These are phyloP conservation scores for Aramus guarauna DNA, from an alignment of 2,113 vertebrate genomes.

Conservation along the genomic window DNA sequence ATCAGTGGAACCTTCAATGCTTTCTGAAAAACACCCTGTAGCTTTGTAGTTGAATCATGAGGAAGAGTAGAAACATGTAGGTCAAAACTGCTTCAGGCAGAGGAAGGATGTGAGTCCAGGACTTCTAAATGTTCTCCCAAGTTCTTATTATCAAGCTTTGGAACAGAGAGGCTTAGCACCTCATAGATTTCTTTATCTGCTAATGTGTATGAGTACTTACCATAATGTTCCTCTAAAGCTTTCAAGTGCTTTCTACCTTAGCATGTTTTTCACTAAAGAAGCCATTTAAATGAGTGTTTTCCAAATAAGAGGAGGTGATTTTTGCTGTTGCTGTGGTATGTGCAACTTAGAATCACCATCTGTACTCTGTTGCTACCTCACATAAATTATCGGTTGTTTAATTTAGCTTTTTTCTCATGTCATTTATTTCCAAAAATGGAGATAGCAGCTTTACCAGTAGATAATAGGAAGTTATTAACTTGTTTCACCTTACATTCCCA, in stretches of 20 bases:
- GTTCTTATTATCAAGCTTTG: neutral
- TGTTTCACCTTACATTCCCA: conserved; percentile 44
- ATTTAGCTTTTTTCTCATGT: conserved; percentile 10
- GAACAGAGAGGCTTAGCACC: neutral
- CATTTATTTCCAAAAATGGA: neutral
- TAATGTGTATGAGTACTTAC: neutral
- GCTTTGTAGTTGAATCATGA: neutral
- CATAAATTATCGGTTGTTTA: conserved; percentile 22
- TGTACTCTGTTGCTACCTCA: conserved; percentile 7
- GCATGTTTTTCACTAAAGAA: neutral
- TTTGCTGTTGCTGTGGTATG: neutral
- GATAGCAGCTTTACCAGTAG: conserved; percentile 16
- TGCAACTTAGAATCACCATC: neutral
- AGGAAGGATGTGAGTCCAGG: neutral
- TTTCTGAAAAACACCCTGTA: neutral
- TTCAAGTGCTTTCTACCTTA: neutral
- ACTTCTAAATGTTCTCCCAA: neutral
- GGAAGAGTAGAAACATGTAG: neutral
- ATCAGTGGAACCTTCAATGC: neutral
- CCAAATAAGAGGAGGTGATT: neutral
- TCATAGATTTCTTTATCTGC: neutral
- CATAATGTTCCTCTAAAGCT: neutral
- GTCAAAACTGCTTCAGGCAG: neutral
- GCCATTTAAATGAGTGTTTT: neutral
- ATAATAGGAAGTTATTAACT: conserved; percentile 63